Conservation (phyloP, 2,888 invertebrate genomes). For the Noctua janthe region DNA sequence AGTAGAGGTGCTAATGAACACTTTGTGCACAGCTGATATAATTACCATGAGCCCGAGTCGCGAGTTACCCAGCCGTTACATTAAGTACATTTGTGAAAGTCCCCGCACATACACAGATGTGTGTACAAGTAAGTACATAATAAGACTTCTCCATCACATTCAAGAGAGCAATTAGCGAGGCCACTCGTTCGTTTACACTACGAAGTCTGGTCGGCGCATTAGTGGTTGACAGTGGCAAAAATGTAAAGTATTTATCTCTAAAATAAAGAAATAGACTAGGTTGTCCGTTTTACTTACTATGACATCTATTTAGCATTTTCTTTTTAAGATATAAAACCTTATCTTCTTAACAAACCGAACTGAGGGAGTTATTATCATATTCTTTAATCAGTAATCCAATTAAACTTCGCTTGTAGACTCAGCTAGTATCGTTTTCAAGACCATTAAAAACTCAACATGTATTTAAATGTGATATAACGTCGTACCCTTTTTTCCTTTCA, state of each 20-base stretch:
- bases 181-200: conserved; percentile 44
- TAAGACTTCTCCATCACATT: conserved; percentile 59
- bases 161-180: conserved; percentile 61
- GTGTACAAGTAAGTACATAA: conserved; percentile 49
- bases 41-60: conserved; percentile 56
- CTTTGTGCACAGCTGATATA: conserved; percentile 65
- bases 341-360: background rate
- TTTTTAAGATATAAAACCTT: background rate
- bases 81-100: conserved; percentile 62
- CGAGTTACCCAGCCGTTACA: conserved; percentile 56
- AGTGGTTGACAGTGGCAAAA: conserved; percentile 37
- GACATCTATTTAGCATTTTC: background rate
- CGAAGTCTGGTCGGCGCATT: conserved; percentile 37
- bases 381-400: background rate
- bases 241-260: background rate
- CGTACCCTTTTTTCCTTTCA: conserved; percentile 43
- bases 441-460: conserved; percentile 38
- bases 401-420: background rate
- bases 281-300: background rate
- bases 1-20: conserved; percentile 61
- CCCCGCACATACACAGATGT: conserved; percentile 43
- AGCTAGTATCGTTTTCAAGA: background rate
- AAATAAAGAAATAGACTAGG: background rate
- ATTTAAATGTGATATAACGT: conserved; percentile 38
- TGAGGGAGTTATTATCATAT: conserved; percentile 1